phyloP scores from a whole-genome alignment of 2,888 invertebrate genomes.

The Drosophila neonasuta region DNA sequence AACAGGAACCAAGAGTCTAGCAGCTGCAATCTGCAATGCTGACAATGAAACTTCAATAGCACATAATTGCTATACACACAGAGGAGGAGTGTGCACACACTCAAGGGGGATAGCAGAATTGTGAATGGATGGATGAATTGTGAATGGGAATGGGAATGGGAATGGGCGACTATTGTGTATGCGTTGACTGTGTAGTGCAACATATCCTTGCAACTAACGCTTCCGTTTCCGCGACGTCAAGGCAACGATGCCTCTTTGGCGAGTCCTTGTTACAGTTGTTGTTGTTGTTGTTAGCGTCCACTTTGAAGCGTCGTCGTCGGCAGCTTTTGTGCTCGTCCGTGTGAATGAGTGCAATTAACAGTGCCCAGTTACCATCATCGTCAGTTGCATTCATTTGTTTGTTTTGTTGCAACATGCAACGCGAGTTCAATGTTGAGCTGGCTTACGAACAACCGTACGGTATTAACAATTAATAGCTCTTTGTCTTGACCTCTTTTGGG shows the following conservation, averaged over 20 bases:
- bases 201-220: conserved; percentile 77
- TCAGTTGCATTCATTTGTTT: conserved; percentile 61
- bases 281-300: conserved; percentile 46
- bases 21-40: conserved; percentile 62
- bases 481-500: conserved; percentile 42
- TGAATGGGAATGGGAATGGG: conserved; percentile 29
- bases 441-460: conserved; percentile 32
- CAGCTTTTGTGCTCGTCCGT: conserved; percentile 41
- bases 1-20: conserved; percentile 21
- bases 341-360: conserved; percentile 76
- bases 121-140: conserved; percentile 32
- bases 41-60: conserved; percentile 75
- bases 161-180: conserved; percentile 45
- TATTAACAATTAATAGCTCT: conserved; percentile 66
- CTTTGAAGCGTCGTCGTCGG: conserved; percentile 60
- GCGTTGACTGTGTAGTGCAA: conserved; percentile 51
- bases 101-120: conserved; percentile 4
- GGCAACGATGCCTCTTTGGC: conserved; percentile 55
- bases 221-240: conserved; percentile 73
- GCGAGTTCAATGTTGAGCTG: conserved; percentile 41
- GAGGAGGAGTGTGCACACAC: background rate
- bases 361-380: conserved; percentile 17
- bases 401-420: conserved; percentile 29
- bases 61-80: conserved; percentile 63
- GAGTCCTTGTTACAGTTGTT: conserved; percentile 22